phyloP scores from a whole-genome alignment of 2,797 vertebrate genomes.

The Acanthornis magna region DNA sequence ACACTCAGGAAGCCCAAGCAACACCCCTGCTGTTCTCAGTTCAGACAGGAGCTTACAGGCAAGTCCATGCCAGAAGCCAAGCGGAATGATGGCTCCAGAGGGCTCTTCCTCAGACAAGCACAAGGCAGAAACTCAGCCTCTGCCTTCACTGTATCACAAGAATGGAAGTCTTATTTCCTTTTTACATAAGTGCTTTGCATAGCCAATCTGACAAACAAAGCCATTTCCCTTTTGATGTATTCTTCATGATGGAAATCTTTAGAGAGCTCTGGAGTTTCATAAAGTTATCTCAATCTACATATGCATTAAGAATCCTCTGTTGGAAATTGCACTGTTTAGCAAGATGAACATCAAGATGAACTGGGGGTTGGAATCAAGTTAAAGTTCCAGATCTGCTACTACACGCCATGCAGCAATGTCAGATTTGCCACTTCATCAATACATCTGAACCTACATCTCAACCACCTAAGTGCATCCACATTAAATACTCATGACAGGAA shows the following conservation, averaged over 20 bases:
- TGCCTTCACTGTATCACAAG: not conserved
- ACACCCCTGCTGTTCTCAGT: not conserved
- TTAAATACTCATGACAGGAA: not conserved
- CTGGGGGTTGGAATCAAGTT: not conserved
- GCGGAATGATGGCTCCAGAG: not conserved
- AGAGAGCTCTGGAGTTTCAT: not conserved
- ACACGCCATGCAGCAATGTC: not conserved
- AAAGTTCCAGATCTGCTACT: not conserved
- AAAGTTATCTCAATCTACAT: not conserved
- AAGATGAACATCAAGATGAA: not conserved
- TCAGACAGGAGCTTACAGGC: not conserved
- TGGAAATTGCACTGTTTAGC: not conserved
- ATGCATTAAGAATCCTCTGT: not conserved
- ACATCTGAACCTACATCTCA: not conserved
- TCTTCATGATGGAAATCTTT: constrained; percentile 1
- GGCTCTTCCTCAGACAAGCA: not conserved
- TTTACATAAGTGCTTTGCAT: not conserved
- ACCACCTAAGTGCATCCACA: not conserved
- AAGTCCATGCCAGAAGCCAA: not conserved
- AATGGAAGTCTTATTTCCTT: not conserved
- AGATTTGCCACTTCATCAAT: not conserved
- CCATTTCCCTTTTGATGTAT: constrained; percentile 6
- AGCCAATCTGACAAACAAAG: constrained; percentile 21
- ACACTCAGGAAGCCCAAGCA: not conserved
- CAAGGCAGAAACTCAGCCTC: not conserved